Evolutionary conservation across 2,113 vertebrate genomes (phyloP), one percentile per base, ranked within the genome.

Genomic region (Rana temporaria): DNA sequence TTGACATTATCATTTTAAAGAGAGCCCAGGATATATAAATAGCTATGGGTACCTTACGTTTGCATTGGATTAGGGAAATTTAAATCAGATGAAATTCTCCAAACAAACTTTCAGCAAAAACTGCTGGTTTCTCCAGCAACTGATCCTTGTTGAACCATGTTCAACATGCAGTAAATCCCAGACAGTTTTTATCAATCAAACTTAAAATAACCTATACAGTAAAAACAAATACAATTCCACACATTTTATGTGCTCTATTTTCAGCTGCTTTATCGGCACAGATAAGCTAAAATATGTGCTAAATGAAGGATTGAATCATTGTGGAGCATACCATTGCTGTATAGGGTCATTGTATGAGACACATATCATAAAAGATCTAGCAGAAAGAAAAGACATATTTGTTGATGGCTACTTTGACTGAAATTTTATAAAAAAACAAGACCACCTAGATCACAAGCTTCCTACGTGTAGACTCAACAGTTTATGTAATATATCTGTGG

Each of bases 241-340:
- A 75, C 64, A 82, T 75, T 82, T 64, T 82, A 55, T 75, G 34
- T 72, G 17, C 42, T 74, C 71, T 82, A 67, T 82, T 82, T 75
- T 75, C 38, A 67, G 71, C 72, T 30, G n/a, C 34, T 74, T 82
- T 82, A 82, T 82, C 71, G 48, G 19, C 9, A 53, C 16, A 74
- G 80, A 75, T 82, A 82, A 67, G 71, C 16, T 34, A 26, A 74
- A 60, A 56, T 56, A 75, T 82, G 70, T n/a, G 42, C n/a, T 24
- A 32, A 66, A 32, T 75, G n/a, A 65, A 32, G 18, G 71, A 20
- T 15, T 14, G 16, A 15, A 64, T 53, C 16, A 15, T 24, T 17
- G 24, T 17, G 26, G 26, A 18, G 59, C 48, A 66, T 55, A 65
- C 18, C 22, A 80, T 70, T 71, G 19, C 67, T 80, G 75, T 74